Base-by-base conservation (phyloP, 2,113 vertebrate genomes). In the Takifugu bimaculatus region DNA sequence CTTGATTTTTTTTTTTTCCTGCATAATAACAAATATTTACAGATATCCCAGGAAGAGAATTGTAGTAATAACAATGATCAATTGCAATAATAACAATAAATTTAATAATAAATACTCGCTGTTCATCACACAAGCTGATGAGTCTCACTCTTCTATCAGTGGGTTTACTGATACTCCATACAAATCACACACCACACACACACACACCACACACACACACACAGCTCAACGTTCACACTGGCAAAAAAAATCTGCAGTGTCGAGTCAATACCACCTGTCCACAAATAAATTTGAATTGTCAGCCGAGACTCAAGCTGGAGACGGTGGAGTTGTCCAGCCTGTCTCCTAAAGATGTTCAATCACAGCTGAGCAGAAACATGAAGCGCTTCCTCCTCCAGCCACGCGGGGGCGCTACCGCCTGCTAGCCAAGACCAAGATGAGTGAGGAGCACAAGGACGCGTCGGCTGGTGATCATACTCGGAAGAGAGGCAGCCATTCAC, bases 61-160 rank as follows among this genome's bases (percentile, higher is more conserved):
- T 55, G 53, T 70, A 76, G 72, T 64, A 62, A 77, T 68, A 74
- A 87, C 72, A 67, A 86, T 26, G 77, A 65, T 64, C 62, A 61
- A 77, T 78, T 86, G 72, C 74, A 79, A 71, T 87, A 80, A 84
- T 89, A 88, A 90, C 81, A 91, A 89, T 88, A 81, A 83, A 88
- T 88, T 87, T 80, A 91, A 91, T 81, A 91, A 91, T 92, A 92
- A 92, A 92, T 92, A 91, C 83, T 87, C 86, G 84, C 82, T 83
- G 84, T 89, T 89, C 78, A 79, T 75, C 74, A 87, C 85, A 88
- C 79, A 52, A 74, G 78, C 76, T 86, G 81, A 80, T 65, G 72
- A 84, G 79, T 54, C 74, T 82, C 84, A 84, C 68, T 81, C 86
- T 78, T 71, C 77, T 65, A 78, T 75, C 63, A 53, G 70, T 66